Evolutionary conservation across 53 echinoderm and acorn worm genomes (phyloP).

Genomic region (Mesocentrotus franciscanus): DNA sequence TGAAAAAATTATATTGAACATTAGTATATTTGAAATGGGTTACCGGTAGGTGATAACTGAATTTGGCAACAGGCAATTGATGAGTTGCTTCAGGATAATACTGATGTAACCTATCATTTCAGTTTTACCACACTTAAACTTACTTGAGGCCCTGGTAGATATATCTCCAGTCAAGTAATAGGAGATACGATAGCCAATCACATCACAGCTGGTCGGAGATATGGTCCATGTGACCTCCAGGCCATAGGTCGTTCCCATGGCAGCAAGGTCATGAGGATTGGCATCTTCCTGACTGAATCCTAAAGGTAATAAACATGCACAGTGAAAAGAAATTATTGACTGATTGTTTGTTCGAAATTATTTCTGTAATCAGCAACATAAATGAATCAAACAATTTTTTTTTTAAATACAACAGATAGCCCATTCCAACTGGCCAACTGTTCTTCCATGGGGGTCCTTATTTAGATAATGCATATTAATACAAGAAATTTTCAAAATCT

Average conservation of each 20-base stretch:
- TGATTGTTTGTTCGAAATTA: background rate
- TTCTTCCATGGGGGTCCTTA: background rate
- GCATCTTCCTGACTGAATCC: slow-evolving; percentile 68
- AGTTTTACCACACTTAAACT: background rate
- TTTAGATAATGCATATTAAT: background rate
- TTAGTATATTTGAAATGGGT: no score
- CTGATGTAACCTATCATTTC: no score
- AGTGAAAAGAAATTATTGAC: background rate
- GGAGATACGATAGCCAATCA: slow-evolving; percentile 76
- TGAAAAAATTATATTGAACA: no score
- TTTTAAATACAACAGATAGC: background rate
- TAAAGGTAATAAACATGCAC: background rate
- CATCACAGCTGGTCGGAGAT: slow-evolving; percentile 81
- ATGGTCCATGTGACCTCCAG: slow-evolving; percentile 77
- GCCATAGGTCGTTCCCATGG: slow-evolving; percentile 62
- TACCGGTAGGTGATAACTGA: no score
- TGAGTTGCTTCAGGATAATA: no score
- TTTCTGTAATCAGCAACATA: background rate
- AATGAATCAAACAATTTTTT: background rate
- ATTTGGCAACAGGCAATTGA: no score
- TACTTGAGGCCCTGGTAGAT: slow-evolving; percentile 15
- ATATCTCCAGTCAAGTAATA: slow-evolving; percentile 38
- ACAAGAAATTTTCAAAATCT: background rate
- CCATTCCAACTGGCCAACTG: background rate
- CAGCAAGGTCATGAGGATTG: slow-evolving; percentile 70